Percentiles rank a stretch among this genome's conserved stretches.
Evolutionary conservation across 2,797 vertebrate species (phyloP).

Genomic region (Notoglanidium macrostoma): DNA sequence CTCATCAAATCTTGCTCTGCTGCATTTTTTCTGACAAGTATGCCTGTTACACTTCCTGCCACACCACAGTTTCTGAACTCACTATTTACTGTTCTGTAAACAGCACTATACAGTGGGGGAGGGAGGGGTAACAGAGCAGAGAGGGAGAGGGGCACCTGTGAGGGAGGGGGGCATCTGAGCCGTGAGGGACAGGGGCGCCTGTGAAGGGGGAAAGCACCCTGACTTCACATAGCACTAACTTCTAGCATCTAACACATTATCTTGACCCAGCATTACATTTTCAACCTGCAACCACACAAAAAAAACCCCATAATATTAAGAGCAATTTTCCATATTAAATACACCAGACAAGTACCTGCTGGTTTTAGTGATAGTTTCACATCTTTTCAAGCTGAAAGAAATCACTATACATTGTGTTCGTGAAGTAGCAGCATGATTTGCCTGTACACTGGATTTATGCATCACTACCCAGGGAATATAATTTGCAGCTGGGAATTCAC

Average conservation of each 20-base stretch:
- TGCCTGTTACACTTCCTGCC: background rate
- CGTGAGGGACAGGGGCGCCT: too few species aligned
- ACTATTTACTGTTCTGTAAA: background rate
- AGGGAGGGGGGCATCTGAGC: too few species aligned
- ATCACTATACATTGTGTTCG: background rate
- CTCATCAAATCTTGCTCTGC: slow-evolving; percentile 19
- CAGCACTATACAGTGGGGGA: background rate
- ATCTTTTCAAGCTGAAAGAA: background rate
- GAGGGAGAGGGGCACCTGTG: background rate
- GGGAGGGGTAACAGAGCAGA: too few species aligned
- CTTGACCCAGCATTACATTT: background rate
- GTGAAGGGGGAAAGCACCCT: too few species aligned
- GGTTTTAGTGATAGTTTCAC: too few species aligned
- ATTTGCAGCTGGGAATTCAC: background rate
- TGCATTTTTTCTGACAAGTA: slow-evolving; percentile 19
- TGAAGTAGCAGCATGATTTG: too few species aligned
- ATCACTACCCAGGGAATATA: background rate
- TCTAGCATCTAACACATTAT: background rate
- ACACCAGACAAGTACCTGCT: background rate
- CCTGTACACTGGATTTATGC: background rate
- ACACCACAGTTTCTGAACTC: background rate
- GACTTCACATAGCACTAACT: background rate
- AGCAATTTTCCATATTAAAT: background rate
- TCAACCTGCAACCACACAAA: background rate
- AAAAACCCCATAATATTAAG: background rate